Base-by-base conservation (phyloP, 2,113 vertebrate species). In the Gulo gulo region DNA sequence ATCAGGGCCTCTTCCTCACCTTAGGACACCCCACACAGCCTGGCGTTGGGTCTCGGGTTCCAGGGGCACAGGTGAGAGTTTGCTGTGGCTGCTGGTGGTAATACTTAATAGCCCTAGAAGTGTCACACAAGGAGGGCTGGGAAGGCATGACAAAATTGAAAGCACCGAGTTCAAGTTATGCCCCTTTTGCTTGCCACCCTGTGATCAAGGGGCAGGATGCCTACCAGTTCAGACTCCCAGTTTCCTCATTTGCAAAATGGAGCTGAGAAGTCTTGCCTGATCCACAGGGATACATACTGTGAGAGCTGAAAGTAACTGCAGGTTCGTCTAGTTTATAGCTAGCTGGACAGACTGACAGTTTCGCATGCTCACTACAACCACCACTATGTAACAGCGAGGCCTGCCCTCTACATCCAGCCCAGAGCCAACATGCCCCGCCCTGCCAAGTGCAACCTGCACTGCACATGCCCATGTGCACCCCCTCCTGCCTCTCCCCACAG, bases 391-490 rank as follows among this genome's bases (percentile, higher is more conserved):
- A 45, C 31, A 18, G 21, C 3, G 0, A 39, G 1, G 21, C 16
- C 34, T 2, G 0, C 8, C 16, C 26, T 20, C 47, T 36, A 20
- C 6, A 4, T 13, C 45, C 26, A 2, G 10, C 42, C 11, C 13
- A 76, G 45, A n/a, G 20, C 21, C 24, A 21, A 57, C 55, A 6
- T 26, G 16, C 52, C 52, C 52, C 5, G 52, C 52, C 52, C 52
- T 52, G 16, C 9, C 0, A 15, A 6, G 1, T 4, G 23, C 7
- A 45, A 24, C 18, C 1, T 1, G 7, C 23, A 16, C 20, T 16
- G 20, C 1, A 1, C 2, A 0, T 23, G 5, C 7, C 1, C 31
- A 0, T 9, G 13, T 10, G n/a, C 12, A 42, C 26, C 29, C 4
- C 31, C 39, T 29, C 34, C 6, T 2, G 2, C 26, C 42, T 18